A percentile compares a stretch with the other conserved stretches of the same genome.
Conservation (phyloP, 2,113 vertebrate species). For the Nansenia antarctica region DNA sequence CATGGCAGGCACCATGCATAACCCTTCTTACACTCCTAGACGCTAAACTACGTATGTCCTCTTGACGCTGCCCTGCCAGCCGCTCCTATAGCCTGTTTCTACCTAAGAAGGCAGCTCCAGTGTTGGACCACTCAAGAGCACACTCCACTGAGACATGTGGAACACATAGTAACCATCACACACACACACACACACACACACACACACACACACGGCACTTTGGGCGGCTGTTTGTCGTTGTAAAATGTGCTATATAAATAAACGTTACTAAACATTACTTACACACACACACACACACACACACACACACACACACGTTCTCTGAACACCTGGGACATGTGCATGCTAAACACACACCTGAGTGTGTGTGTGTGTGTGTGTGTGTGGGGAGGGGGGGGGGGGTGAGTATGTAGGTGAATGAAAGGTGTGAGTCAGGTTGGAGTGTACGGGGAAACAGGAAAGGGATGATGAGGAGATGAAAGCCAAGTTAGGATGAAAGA, state of each 20-base stretch:
- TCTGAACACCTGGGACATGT: background rate
- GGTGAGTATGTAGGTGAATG: background rate
- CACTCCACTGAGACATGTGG: background rate
- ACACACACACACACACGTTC: background rate
- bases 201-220: background rate
- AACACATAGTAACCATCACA: background rate
- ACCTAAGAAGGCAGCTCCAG: background rate
- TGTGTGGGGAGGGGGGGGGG: background rate
- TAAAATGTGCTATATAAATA: no score
- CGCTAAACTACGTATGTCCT: slow-evolving; percentile 20
- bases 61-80: background rate
- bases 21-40: slow-evolving; percentile 33
- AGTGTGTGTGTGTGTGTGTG: background rate
- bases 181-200: background rate
- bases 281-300: slow-evolving; percentile 7
- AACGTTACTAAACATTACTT: no score
- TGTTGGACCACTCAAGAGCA: background rate
- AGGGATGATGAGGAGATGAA: background rate
- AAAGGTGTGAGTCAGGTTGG: background rate
- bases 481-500: background rate
- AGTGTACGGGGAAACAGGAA: background rate
- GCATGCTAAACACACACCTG: background rate
- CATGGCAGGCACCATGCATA: slow-evolving; percentile 48
- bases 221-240: no score
- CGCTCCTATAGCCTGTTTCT: background rate